These are phyloP conservation scores for Hylomyscus alleni DNA, from an alignment of 2,797 vertebrate species.

Conservation along the genomic window DNA sequence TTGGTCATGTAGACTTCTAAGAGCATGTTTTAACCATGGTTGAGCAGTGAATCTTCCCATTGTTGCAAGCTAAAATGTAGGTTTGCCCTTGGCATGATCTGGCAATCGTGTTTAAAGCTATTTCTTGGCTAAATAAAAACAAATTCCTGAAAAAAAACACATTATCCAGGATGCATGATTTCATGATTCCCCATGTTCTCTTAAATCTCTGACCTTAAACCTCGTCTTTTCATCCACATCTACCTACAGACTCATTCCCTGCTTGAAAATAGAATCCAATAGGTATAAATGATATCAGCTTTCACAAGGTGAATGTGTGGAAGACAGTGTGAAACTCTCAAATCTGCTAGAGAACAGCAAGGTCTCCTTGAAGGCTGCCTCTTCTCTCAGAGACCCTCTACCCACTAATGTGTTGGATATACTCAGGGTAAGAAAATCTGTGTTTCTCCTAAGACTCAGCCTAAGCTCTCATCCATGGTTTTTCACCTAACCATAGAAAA, in stretches of 20 bases:
- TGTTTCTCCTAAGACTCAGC: neutral
- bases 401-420: no score
- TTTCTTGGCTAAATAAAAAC: neutral
- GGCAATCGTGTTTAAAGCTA: neutral
- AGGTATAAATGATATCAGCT: neutral
- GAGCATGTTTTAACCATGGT: conserved; percentile 90
- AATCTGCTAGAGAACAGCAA: neutral
- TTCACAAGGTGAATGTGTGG: neutral
- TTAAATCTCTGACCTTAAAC: neutral
- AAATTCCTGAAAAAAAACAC: neutral
- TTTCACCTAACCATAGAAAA: neutral
- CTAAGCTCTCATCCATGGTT: neutral
- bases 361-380: neutral
- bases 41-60: neutral
- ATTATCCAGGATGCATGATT: neutral
- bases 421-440: accelerated
- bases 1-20: conserved; percentile 88
- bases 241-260: no score
- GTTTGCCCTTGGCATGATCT: neutral
- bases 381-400: neutral
- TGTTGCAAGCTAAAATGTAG: neutral
- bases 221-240: no score
- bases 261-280: neutral
- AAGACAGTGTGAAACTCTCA: neutral
- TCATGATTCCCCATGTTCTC: neutral